Percentiles rank a stretch among this genome's conserved stretches.
Evolutionary conservation across 2,888 invertebrate species (phyloP).

Genomic region (Galeopsomyia nigrocyanea): DNA sequence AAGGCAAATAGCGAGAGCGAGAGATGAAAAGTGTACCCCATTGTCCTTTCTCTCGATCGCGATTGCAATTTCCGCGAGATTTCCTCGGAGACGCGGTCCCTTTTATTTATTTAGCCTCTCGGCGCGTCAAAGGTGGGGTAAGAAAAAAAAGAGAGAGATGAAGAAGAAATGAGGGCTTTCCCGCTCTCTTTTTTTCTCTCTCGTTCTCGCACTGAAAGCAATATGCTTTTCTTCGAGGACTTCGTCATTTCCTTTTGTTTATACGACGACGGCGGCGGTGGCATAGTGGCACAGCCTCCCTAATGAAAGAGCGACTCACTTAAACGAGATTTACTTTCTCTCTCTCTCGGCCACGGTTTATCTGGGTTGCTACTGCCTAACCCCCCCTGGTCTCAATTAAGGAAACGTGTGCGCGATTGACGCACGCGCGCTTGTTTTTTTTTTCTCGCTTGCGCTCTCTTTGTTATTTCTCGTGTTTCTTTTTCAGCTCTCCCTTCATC

Average conservation of each 20-base stretch:
- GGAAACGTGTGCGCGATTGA: slow-evolving; percentile 18
- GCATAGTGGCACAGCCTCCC: slow-evolving; percentile 15
- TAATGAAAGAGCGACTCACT: slow-evolving; percentile 33
- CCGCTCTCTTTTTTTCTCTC: no score
- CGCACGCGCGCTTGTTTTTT: background rate
- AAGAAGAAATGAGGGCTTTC: background rate
- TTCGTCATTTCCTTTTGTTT: slow-evolving; percentile 35
- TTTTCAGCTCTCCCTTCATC: slow-evolving; percentile 11
- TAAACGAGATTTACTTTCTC: slow-evolving; percentile 36
- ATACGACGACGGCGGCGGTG: background rate
- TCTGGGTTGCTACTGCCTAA: background rate
- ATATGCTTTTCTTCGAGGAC: slow-evolving; percentile 17
- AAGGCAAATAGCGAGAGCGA: slow-evolving; percentile 8
- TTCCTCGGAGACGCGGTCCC: slow-evolving; percentile 40
- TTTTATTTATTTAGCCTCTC: slow-evolving; percentile 29
- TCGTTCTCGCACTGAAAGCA: slow-evolving; percentile 19
- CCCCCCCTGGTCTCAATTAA: slow-evolving; percentile 19
- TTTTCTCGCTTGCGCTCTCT: background rate
- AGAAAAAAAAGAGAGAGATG: background rate
- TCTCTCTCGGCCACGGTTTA: background rate
- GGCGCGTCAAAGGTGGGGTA: background rate
- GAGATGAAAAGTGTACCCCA: background rate
- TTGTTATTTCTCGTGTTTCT: background rate
- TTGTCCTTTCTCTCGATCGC: slow-evolving; percentile 19
- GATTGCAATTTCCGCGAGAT: slow-evolving; percentile 46